Evolutionary conservation across 2,113 vertebrate species (phyloP).

Genomic region (Caretta caretta): DNA sequence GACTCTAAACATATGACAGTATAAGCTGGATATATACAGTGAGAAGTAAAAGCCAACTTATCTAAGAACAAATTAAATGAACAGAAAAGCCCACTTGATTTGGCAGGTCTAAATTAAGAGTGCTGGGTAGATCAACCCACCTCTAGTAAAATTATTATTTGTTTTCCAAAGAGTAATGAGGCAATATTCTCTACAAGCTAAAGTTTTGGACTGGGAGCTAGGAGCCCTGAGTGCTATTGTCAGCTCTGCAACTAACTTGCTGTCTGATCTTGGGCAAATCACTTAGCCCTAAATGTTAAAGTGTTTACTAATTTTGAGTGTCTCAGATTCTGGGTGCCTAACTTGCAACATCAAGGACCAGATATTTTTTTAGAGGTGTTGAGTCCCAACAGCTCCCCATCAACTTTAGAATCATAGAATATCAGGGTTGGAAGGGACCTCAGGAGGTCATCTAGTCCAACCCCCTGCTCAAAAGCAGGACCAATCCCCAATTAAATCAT

Average conservation of each 20-base stretch:
- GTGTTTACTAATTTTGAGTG: neutral
- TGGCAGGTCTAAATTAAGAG: rapidly evolving
- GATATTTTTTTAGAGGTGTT: neutral
- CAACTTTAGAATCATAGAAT: neutral
- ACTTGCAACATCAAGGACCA: neutral
- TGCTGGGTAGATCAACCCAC: neutral
- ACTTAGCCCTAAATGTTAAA: rapidly evolving
- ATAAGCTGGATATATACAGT: neutral
- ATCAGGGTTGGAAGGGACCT: no score
- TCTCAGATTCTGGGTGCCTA: neutral
- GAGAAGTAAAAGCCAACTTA: neutral
- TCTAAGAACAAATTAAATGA: neutral
- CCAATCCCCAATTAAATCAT: no score
- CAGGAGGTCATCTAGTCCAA: no score
- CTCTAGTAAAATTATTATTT: neutral
- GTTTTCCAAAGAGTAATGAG: neutral
- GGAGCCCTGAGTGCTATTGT: neutral
- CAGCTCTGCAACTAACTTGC: neutral
- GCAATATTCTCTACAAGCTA: conserved; percentile 28
- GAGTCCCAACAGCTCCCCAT: neutral
- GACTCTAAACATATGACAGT: neutral
- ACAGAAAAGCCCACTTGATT: neutral
- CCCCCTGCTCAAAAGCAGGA: no score
- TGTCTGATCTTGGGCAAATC: neutral
- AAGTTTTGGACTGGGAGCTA: neutral